Conservation (phyloP, 2,113 vertebrate genomes). For the Elachura formosa region DNA sequence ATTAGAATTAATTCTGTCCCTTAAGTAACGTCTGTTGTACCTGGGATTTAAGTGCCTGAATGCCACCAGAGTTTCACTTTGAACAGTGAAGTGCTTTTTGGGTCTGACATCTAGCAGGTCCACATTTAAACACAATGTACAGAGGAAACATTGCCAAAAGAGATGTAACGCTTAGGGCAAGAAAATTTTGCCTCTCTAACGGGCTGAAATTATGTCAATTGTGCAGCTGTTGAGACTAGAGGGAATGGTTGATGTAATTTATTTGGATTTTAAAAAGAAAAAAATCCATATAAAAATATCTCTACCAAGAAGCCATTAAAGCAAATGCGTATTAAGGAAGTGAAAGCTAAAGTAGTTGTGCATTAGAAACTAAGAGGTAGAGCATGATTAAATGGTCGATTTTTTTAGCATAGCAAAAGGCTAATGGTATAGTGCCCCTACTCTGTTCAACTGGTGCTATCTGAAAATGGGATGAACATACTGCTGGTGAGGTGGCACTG, state of each 20-base stretch:
- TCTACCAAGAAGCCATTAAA: background rate
- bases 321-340: background rate
- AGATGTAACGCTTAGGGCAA: background rate
- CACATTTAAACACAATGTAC: background rate
- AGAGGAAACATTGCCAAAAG: background rate
- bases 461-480: background rate
- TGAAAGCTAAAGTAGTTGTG: background rate
- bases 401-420: background rate
- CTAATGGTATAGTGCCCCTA: background rate
- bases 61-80: background rate
- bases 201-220: background rate
- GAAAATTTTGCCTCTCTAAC: background rate
- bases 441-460: background rate
- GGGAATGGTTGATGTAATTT: background rate
- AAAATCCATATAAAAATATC: background rate
- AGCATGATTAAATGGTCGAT: background rate
- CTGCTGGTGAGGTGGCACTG: background rate
- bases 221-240: background rate
- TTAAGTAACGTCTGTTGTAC: background rate
- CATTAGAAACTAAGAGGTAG: background rate
- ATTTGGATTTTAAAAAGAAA: background rate
- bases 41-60: background rate
- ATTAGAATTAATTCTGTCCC: background rate
- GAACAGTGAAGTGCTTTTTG: background rate
- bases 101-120: background rate